Base-by-base conservation (phyloP, 2,888 invertebrate genomes). In the Folsomia candida region DNA sequence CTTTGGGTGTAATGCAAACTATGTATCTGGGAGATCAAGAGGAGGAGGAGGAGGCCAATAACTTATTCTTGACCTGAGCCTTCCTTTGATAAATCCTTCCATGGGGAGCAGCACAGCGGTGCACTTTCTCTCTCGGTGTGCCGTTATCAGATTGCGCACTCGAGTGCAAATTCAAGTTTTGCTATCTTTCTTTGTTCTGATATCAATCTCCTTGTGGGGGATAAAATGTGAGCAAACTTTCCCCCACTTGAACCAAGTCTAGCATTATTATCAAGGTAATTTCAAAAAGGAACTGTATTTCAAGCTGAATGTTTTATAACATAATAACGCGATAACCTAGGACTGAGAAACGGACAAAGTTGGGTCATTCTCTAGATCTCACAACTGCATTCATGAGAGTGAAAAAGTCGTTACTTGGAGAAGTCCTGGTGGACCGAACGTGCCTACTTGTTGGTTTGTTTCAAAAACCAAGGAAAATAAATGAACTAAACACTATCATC, bases 331-430 rank as follows among this genome's bases (percentile, higher is more conserved):
- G 64, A 64, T 47, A 64, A 29, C 51, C 25, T 20, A 9, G 24
- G 64, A n/a, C n/a, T n/a, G n/a, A 47, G 51, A 64, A 64, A 64
- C 64, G 64, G 64, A 64, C 51, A 64, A 64, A 64, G 51, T 64
- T 64, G 51, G n/a, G 64, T 64, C 64, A 26, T 64, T 64, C 29
- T 47, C 18, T 18, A 11, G 9, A 47, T 47, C 47, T 47, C 47
- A 47, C 18, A n/a, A n/a, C n/a, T n/a, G n/a, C n/a, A n/a, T n/a
- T n/a, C n/a, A n/a, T n/a, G n/a, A n/a, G n/a, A n/a, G n/a, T n/a
- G n/a, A n/a, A n/a, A n/a, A n/a, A n/a, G n/a, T n/a, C n/a, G n/a
- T n/a, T n/a, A n/a, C n/a, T n/a, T n/a, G n/a, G n/a, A n/a, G n/a
- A n/a, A n/a, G n/a, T n/a, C n/a, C n/a, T n/a, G n/a, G n/a, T n/a